These are phyloP conservation scores for Spheniscus humboldti DNA, from an alignment of 2,797 vertebrate genomes.

Conservation along the genomic window DNA sequence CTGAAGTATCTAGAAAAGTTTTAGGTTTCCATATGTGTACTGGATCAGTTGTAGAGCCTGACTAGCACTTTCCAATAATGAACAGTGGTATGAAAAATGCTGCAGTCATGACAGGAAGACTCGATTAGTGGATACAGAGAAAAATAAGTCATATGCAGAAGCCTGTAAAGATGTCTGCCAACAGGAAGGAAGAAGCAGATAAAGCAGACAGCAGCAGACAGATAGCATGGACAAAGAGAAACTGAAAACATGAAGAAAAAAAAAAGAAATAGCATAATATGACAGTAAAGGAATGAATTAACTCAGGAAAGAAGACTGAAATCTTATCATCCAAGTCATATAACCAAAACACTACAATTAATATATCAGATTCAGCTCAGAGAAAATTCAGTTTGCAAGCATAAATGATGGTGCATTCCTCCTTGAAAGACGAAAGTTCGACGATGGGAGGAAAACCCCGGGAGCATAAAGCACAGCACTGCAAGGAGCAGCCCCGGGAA, in stretches of 20 bases:
- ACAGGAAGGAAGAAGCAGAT: slow-evolving; percentile 56
- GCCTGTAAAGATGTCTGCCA: slow-evolving; percentile 35
- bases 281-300: neutral
- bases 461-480: neutral
- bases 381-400: neutral
- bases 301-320: neutral
- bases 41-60: neutral
- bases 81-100: neutral
- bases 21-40: neutral
- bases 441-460: neutral
- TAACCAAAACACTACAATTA: neutral
- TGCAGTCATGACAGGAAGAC: neutral
- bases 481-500: neutral
- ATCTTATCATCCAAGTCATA: neutral
- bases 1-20: neutral
- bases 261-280: neutral
- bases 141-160: slow-evolving; percentile 17
- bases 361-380: neutral
- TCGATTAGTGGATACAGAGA: neutral
- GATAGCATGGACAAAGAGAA: slow-evolving; percentile 36
- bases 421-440: neutral
- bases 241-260: neutral
- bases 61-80: neutral
- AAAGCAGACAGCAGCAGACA: slow-evolving; percentile 52
- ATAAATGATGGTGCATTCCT: neutral